These are phyloP conservation scores for Chrysoperla carnea DNA, from an alignment of 1,140 invertebrate species.

Conservation along the genomic window DNA sequence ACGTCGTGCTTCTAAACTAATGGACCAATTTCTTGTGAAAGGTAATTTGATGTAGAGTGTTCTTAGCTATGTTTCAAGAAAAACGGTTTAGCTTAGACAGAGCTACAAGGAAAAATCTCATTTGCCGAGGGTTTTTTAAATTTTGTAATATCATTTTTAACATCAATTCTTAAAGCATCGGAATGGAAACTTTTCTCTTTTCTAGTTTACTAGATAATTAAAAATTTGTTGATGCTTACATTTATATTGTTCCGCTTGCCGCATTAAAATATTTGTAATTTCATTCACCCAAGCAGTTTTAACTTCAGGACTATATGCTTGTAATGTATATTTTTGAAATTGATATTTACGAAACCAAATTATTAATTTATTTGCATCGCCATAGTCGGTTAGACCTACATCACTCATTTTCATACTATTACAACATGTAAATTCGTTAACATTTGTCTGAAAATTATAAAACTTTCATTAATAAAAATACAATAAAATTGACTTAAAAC, in stretches of 20 bases:
- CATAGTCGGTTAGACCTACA: not conserved
- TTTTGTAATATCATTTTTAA: no score
- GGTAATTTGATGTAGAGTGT: no score
- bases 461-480: no score
- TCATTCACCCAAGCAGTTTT: not conserved
- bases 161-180: no score
- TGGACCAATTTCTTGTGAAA: no score
- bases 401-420: slow-evolving; percentile 1
- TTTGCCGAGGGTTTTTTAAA: no score
- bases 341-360: slow-evolving; percentile 1
- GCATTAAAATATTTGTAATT: not conserved
- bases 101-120: no score
- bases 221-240: not conserved
- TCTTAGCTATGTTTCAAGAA: no score
- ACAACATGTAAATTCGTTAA: not conserved
- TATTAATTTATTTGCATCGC: not conserved
- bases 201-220: no score
- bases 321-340: not conserved
- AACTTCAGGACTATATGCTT: not conserved
- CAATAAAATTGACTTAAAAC: not conserved
- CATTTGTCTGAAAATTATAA: not conserved
- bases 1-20: no score
- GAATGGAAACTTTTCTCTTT: no score
- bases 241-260: not conserved
- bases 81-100: no score